Base-by-base conservation (phyloP, 2,888 invertebrate genomes). In the Noctua janthina region DNA sequence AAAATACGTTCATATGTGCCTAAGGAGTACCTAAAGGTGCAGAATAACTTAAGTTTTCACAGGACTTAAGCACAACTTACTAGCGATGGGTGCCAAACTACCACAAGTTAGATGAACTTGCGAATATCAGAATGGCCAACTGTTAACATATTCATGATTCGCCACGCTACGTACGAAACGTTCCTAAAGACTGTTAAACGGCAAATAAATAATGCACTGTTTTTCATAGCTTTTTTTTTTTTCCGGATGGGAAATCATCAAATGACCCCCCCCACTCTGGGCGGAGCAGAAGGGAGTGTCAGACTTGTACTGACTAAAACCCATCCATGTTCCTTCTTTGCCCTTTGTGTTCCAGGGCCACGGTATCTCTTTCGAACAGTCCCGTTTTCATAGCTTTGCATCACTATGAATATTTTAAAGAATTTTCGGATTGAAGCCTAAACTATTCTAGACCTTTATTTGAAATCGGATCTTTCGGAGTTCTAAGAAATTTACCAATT, bases 81-180 rank as follows among this genome's bases (percentile, higher is more conserved):
- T 54, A 23, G 74, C 59, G 75, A 74, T 72, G 64, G 79, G 51
- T 76, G 74, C 64, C 84, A 76, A 83, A 76, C 84, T 79, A 76
- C 67, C 29, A 43, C n/a, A 66, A 85, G 64, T 79, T 74, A 43
- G 59, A 87, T 72, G 71, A 85, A 78, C 79, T 87, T 67, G 35
- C 49, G 68, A 80, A 87, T 75, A 87, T 79, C 75, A 66, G 43
- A 78, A 79, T 82, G 73, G 71, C 68, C 59, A 81, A 72, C 78
- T 68, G 76, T 69, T 85, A 78, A 78, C 78, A 79, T 82, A 79
- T 87, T 85, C 76, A 76, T 76, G 69, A 78, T 56, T 67, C 49
- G 23, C 84, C 23, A 71, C 54, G 64, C 29, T 64, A 51, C 54
- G 43, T 66, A 69, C 43, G 10, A 49, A 81, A 66, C 17, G 56